These are phyloP conservation scores for Calephelis perditalis DNA, from an alignment of 2,888 invertebrate species.

Conservation along the genomic window DNA sequence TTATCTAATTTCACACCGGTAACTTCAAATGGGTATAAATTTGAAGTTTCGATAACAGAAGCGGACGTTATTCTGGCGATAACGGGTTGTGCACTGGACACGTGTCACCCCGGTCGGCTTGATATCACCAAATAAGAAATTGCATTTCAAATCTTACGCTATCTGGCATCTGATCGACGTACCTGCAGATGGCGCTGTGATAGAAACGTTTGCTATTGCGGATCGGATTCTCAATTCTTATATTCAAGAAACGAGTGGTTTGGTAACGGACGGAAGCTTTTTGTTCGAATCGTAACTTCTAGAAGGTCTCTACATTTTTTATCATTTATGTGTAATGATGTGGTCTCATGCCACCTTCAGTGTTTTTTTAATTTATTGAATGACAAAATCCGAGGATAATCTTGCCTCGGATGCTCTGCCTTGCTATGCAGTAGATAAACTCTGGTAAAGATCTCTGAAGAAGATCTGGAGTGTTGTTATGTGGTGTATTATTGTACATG, in stretches of 20 bases:
- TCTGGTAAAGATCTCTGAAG: no score
- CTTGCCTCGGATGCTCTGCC: no score
- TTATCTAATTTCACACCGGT: no score
- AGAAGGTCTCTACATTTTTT: background rate
- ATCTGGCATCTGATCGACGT: constrained; percentile 27
- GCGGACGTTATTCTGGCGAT: constrained; percentile 5
- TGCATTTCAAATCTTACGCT: constrained; percentile 33
- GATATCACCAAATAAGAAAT: constrained; percentile 29
- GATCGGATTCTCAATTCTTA: background rate
- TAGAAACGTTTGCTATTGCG: background rate
- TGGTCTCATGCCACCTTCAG: background rate
- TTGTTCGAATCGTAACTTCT: no score
- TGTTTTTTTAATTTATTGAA: no score
- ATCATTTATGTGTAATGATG: constrained; percentile 1
- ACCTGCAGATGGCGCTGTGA: constrained; percentile 27
- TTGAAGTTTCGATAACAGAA: constrained; percentile 6
- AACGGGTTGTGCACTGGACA: constrained; percentile 5
- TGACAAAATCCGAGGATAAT: no score
- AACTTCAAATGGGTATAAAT: background rate
- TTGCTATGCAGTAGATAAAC: no score
- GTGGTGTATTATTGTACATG: no score
- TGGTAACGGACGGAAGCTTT: no score
- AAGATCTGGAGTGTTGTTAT: no score
- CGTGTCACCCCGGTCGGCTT: constrained; percentile 5
- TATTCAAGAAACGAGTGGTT: background rate